A percentile compares a stretch with the other conserved stretches of the same genome.
Evolutionary conservation across 53 echinoderm and acorn worm species (phyloP).

Genomic region (Zoroaster sp.): DNA sequence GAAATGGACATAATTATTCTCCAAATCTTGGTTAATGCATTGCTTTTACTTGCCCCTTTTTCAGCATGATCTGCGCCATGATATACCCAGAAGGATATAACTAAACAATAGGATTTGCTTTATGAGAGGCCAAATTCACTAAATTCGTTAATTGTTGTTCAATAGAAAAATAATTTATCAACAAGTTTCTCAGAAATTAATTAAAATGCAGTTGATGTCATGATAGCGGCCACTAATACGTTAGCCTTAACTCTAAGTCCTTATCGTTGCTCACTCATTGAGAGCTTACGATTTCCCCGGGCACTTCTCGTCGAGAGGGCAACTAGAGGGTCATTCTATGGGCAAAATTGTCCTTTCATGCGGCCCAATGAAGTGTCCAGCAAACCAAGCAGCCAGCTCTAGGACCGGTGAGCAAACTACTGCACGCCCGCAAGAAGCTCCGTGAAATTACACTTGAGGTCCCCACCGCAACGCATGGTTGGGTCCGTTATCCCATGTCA

Average conservation of each 20-base stretch:
- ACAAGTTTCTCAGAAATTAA: neutral
- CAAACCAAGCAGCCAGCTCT: conserved; percentile 31
- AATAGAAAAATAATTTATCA: neutral
- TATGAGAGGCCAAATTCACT: too few relatives aligned
- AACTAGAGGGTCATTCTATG: conserved; percentile 16
- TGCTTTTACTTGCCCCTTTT: too few relatives aligned
- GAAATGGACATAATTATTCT: too few relatives aligned
- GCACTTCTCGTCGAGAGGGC: conserved; percentile 15
- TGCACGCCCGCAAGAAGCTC: neutral
- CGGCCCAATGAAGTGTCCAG: conserved; percentile 45
- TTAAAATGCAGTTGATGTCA: conserved; percentile 15
- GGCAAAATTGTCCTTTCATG: conserved; percentile 40
- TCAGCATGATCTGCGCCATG: too few relatives aligned
- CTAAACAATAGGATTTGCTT: too few relatives aligned
- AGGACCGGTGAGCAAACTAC: conserved; percentile 48
- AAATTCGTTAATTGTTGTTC: too few relatives aligned
- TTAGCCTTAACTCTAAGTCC: neutral
- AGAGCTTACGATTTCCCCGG: conserved; percentile 7
- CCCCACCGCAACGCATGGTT: conserved; percentile 33
- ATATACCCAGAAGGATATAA: too few relatives aligned
- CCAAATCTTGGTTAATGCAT: too few relatives aligned
- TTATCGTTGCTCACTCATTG: neutral
- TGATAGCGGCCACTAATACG: neutral
- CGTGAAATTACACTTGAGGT: conserved; percentile 45
- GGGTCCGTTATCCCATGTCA: conserved; percentile 49